Base-by-base conservation (phyloP, 2,888 invertebrate genomes). In the Leptinotarsa rubiginosa region DNA sequence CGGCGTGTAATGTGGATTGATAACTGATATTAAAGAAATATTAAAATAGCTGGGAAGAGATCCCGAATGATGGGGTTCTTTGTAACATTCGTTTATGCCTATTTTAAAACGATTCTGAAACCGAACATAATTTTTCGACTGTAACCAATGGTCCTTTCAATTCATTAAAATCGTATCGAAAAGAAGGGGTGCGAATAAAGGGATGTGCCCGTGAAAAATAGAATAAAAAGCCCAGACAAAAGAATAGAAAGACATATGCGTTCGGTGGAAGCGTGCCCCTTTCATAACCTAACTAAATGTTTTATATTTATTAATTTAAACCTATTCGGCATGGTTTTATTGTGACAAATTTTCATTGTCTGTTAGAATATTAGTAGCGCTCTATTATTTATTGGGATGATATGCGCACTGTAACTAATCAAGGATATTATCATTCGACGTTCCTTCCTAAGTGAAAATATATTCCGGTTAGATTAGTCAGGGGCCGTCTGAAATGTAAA, bases 151-250 rank as follows among this genome's bases (percentile, higher is more conserved):
- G 73, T 64, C 77, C 78, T 79, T 79, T 73, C 67, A 52, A 75
- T 73, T 70, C 77, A 79, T 81, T 82, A 81, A 81, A 82, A 79
- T 79, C 80, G 81, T 82, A 82, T 82, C 80, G 79, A 78, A 78
- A 70, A 72, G 80, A 83, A 82, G 83, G 83, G 84, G 81, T 83
- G 81, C 76, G 79, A 78, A 75, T 77, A 80, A 81, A 81, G 82
- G 84, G 84, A 84, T 84, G 81, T 70, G 69, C 80, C 81, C 81
- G 83, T 82, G 80, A 74, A 80, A 81, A 82, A 82, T 80, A 72
- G 76, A 79, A 81, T 80, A 80, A 81, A 80, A 75, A 68, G 70
- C 66, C 65, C 68, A 64, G 67, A 76, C 75, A 78, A 79, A 75
- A 74, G 76, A 47, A 75, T 71, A 59, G 54, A 73, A 73, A 77